Conservation (phyloP, 2,797 vertebrate genomes). For the Chanos chanos region DNA sequence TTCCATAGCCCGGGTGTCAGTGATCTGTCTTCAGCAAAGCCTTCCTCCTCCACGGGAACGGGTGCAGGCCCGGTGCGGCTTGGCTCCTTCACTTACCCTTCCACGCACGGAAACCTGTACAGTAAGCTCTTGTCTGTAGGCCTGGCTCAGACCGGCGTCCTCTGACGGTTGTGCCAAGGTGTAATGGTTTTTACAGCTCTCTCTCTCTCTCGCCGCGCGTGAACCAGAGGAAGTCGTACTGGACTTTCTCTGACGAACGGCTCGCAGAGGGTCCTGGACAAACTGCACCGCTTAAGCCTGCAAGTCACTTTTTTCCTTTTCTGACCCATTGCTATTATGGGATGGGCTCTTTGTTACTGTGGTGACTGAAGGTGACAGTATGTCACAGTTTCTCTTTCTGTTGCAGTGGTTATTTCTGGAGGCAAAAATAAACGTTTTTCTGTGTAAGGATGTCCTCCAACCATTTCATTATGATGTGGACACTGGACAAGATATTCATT, state of each 20-base stretch:
- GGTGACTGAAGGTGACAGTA: conserved; percentile 36
- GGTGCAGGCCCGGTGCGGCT: conserved; percentile 15
- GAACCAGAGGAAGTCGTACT: too few species aligned
- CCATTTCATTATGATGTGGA: conserved; percentile 8
- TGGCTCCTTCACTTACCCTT: conserved; percentile 27
- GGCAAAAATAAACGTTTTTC: conserved; percentile 42
- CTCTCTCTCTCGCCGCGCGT: too few species aligned
- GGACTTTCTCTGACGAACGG: too few species aligned
- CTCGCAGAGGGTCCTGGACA: too few species aligned
- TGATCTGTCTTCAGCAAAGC: conserved; percentile 22
- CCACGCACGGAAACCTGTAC: conserved; percentile 36
- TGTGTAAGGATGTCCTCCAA: conserved; percentile 6
- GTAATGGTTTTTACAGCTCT: too few species aligned
- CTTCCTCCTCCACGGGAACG: conserved; percentile 27
- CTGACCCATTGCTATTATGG: conserved; percentile 54
- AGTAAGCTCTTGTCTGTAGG: conserved; percentile 36
- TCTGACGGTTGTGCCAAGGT: too few species aligned
- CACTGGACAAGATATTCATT: conserved; percentile 60
- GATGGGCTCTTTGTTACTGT: conserved; percentile 60
- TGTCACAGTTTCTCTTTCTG: conserved; percentile 51
- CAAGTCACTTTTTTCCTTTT: conserved; percentile 30
- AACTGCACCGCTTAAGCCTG: too few species aligned
- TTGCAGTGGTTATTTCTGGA: conserved; percentile 43
- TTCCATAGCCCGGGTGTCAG: conserved; percentile 72
- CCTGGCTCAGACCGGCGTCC: too few species aligned